These are phyloP conservation scores for Zoanthus gigantus DNA, from an alignment of 92 coral and sea anemone genomes.

Conservation along the genomic window DNA sequence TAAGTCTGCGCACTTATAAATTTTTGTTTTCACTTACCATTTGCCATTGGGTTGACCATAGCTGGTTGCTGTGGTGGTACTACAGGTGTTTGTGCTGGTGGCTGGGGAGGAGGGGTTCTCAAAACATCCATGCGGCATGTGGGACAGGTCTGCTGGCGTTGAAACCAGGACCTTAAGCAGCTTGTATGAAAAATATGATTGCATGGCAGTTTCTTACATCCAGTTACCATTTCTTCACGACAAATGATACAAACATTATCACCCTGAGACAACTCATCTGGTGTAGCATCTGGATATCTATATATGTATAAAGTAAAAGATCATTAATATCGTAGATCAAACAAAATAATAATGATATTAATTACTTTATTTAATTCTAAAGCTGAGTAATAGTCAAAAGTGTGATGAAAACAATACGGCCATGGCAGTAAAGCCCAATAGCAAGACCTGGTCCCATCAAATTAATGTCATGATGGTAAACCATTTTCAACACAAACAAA, in stretches of 20 bases:
- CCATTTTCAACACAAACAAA: too few species aligned
- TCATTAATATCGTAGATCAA: background rate
- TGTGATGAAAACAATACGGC: too few species aligned
- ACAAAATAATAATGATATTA: too few species aligned
- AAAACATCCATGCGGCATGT: conserved; percentile 99
- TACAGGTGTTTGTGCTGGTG: conserved; percentile 58
- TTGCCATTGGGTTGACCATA: conserved; percentile 46
- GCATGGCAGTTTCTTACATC: conserved; percentile 94
- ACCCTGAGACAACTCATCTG: conserved; percentile 91
- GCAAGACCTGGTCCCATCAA: too few species aligned
- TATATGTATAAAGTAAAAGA: background rate
- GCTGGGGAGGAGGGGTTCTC: conserved; percentile 71
- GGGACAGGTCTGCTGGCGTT: conserved; percentile 97
- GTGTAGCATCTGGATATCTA: conserved; percentile 98
- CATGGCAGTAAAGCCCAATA: too few species aligned
- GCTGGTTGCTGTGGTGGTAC: conserved; percentile 60
- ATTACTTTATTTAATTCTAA: too few species aligned
- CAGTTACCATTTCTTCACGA: conserved; percentile 98
- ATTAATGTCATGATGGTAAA: too few species aligned
- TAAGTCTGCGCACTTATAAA: too few species aligned
- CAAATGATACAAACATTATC: conserved; percentile 98
- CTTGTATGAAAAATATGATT: conserved; percentile 98
- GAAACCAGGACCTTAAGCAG: conserved; percentile 98
- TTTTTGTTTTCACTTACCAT: background rate
- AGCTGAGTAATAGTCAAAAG: too few species aligned